Conservation (phyloP, 1,140 invertebrate species). For the Bombus huntii region DNA sequence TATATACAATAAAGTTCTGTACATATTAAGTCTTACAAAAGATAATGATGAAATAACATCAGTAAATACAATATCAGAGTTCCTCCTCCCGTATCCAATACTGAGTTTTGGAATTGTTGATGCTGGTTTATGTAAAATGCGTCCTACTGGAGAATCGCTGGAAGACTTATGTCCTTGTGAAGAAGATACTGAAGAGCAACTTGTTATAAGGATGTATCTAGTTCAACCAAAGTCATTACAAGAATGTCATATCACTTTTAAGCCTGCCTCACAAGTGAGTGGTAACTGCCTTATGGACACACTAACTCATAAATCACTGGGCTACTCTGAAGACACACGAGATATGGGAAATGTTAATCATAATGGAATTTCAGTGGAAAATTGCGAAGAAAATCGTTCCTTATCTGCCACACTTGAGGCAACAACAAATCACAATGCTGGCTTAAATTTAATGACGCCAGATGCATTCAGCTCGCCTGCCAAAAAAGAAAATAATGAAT, state of each 20-base stretch:
- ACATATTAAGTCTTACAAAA: slow-evolving; percentile 89
- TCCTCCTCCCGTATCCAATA: slow-evolving; percentile 91
- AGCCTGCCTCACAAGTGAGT: slow-evolving; percentile 80
- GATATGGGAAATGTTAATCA: slow-evolving; percentile 74
- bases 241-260: slow-evolving; percentile 91
- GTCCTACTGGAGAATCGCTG: slow-evolving; percentile 76
- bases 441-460: slow-evolving; percentile 91
- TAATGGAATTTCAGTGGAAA: slow-evolving; percentile 82
- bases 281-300: slow-evolving; percentile 70
- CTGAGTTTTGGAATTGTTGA: slow-evolving; percentile 93
- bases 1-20: slow-evolving; percentile 89
- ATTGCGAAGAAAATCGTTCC: slow-evolving; percentile 81
- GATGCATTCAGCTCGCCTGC: slow-evolving; percentile 91
- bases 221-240: slow-evolving; percentile 95
- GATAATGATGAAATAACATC: slow-evolving; percentile 83
- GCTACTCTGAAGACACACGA: slow-evolving; percentile 75
- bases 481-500: slow-evolving; percentile 78
- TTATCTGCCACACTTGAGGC: slow-evolving; percentile 69
- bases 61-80: slow-evolving; percentile 90
- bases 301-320: slow-evolving; percentile 75
- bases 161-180: slow-evolving; percentile 79
- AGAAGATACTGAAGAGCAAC: slow-evolving; percentile 78
- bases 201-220: slow-evolving; percentile 90
- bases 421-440: slow-evolving; percentile 73
- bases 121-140: slow-evolving; percentile 83